Percentiles rank a stretch among this genome's conserved stretches.
phyloP scores from a whole-genome alignment of 2,113 vertebrate species.

The Pedionomus torquatus region DNA sequence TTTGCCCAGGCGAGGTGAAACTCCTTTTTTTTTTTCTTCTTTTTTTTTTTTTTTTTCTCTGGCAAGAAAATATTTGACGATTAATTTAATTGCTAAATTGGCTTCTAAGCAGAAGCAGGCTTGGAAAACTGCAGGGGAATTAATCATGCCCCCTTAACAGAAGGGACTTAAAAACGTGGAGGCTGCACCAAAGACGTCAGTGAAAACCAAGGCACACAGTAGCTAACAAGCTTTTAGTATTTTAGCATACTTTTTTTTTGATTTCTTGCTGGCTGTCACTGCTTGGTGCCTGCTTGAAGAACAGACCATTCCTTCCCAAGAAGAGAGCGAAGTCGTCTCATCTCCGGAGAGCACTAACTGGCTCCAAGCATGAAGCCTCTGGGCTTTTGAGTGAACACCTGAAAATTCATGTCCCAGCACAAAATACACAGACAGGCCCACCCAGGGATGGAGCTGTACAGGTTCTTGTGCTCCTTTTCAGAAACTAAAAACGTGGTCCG shows the following conservation, averaged over 20 bases:
- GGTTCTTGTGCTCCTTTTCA: neutral
- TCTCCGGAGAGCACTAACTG: neutral
- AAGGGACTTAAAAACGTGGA: neutral
- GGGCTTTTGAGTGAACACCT: neutral
- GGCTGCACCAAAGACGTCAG: neutral
- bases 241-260: neutral
- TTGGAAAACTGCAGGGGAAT: slow-evolving; percentile 54
- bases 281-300: neutral
- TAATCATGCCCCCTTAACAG: slow-evolving; percentile 31
- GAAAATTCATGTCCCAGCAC: neutral
- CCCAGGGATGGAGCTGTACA: rapidly evolving
- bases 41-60: neutral
- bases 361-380: neutral
- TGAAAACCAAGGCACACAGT: neutral
- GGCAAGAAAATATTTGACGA: slow-evolving; percentile 45
- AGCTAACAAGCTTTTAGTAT: slow-evolving; percentile 1
- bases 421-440: neutral
- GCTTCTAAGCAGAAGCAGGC: slow-evolving; percentile 46
- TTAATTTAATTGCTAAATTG: slow-evolving; percentile 71
- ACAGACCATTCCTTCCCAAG: neutral
- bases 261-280: neutral
- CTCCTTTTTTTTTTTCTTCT: slow-evolving; percentile 20
- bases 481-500: neutral
- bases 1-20: slow-evolving; percentile 43
- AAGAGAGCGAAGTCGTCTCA: neutral